phyloP scores from a whole-genome alignment of 2,888 invertebrate genomes.

The Subacronicta megacephala region DNA sequence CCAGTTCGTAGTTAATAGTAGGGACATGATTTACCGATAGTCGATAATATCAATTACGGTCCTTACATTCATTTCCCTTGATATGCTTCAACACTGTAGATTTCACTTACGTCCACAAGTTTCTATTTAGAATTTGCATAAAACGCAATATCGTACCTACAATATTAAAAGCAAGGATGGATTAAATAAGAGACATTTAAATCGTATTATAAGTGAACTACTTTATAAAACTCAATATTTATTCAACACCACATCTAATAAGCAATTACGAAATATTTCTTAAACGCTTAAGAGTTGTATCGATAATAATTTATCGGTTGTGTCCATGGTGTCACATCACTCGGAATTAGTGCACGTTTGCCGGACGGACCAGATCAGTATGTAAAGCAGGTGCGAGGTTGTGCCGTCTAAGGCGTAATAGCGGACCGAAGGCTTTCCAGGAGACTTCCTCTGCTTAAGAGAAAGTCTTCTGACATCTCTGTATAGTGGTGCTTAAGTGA shows the following conservation, averaged over 20 bases:
- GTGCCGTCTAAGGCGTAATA: conserved; percentile 78
- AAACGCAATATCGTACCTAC: conserved; percentile 11
- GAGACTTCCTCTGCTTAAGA: conserved; percentile 72
- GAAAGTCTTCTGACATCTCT: conserved; percentile 72
- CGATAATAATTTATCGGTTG: conserved; percentile 61
- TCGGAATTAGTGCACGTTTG: conserved; percentile 81
- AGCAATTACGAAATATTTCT: conserved; percentile 29
- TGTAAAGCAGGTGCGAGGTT: conserved; percentile 83
- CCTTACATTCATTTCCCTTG: conserved; percentile 28
- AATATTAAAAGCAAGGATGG: conserved; percentile 6
- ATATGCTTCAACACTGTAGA: conserved; percentile 38
- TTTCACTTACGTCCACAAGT: conserved; percentile 39
- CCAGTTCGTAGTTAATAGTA: conserved; percentile 69
- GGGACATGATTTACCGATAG: conserved; percentile 62
- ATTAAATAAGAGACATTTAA: conserved; percentile 1
- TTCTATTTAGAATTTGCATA: conserved; percentile 41
- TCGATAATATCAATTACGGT: conserved; percentile 56
- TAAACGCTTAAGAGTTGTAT: conserved; percentile 46
- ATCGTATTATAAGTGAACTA: conserved; percentile 8
- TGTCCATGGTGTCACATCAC: conserved; percentile 67
- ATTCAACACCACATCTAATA: conserved; percentile 23
- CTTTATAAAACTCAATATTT: conserved; percentile 25
- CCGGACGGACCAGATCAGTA: conserved; percentile 81
- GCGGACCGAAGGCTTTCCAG: conserved; percentile 69
- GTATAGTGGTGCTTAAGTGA: conserved; percentile 54